Percentiles rank a stretch among this genome's conserved stretches.
These are phyloP conservation scores for Papilio glaucus DNA, from an alignment of 1,140 invertebrate species.

Conservation along the genomic window DNA sequence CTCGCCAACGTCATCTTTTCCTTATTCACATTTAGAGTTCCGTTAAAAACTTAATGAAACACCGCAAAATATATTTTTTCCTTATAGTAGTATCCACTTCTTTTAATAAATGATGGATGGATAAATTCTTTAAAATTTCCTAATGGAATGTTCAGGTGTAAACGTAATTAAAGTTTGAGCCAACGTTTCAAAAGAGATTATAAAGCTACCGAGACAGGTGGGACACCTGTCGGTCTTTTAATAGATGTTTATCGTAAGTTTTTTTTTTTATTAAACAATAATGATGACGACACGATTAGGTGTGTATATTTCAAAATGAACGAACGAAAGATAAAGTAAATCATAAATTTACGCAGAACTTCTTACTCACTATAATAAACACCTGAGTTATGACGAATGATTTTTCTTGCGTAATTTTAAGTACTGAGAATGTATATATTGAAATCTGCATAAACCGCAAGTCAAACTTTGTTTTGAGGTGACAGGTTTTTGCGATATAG, in stretches of 20 bases:
- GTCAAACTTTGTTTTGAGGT: too few species aligned
- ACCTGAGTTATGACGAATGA: too few species aligned
- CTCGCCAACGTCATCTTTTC: constrained; percentile 8
- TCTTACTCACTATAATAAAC: too few species aligned
- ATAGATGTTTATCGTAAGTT: background rate
- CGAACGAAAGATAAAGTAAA: too few species aligned
- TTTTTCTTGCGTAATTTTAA: too few species aligned
- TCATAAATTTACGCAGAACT: too few species aligned
- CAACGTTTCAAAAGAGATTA: background rate
- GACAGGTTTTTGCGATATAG: too few species aligned
- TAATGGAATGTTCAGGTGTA: background rate
- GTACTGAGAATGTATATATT: too few species aligned
- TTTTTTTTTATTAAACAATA: too few species aligned
- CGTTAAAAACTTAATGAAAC: background rate
- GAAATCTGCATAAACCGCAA: too few species aligned
- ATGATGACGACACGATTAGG: too few species aligned
- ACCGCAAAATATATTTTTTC: background rate
- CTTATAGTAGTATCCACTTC: background rate
- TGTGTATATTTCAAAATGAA: too few species aligned
- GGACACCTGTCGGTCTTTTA: background rate
- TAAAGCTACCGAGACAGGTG: background rate
- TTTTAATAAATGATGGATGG: background rate
- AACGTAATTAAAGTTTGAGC: background rate
- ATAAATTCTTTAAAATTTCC: background rate
- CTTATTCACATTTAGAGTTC: constrained; percentile 23